phyloP scores from a whole-genome alignment of 2,113 vertebrate genomes.

The Acanthisitta chloris region DNA sequence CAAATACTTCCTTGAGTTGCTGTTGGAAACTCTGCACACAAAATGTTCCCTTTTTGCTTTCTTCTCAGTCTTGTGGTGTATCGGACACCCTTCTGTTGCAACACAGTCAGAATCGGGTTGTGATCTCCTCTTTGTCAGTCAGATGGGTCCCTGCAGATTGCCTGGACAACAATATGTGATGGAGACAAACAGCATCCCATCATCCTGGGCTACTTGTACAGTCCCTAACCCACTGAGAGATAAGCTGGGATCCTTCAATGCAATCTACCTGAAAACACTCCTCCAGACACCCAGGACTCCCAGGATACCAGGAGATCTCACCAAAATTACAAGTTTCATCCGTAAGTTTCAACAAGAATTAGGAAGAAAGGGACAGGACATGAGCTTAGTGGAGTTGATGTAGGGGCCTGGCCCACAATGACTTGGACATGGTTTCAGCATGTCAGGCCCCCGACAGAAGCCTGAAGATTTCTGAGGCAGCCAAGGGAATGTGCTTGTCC shows the following conservation, averaged over 20 bases:
- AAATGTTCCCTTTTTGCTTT: not conserved
- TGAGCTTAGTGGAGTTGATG: not conserved
- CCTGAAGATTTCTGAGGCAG: not conserved
- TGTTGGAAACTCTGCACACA: not conserved
- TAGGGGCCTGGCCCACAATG: not conserved
- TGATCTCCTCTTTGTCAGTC: not conserved
- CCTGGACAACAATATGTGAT: not conserved
- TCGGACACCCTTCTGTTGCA: not conserved
- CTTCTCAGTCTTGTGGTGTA: not conserved
- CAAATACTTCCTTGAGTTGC: not conserved
- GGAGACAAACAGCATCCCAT: not conserved
- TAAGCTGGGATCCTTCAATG: not conserved
- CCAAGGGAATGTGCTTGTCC: rapidly evolving
- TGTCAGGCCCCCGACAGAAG: not conserved
- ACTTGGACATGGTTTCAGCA: not conserved
- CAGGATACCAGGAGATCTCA: not conserved
- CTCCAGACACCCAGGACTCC: not conserved
- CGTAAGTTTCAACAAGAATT: not conserved
- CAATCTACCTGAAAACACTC: not conserved
- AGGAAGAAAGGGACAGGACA: not conserved
- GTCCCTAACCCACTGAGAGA: not conserved
- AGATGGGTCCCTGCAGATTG: not conserved
- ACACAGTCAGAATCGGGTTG: not conserved
- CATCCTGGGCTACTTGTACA: not conserved
- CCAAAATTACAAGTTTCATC: not conserved